Percentiles rank a stretch among this genome's conserved stretches.
These are phyloP conservation scores for Diaperis boleti DNA, from an alignment of 2,888 invertebrate genomes.

Conservation along the genomic window DNA sequence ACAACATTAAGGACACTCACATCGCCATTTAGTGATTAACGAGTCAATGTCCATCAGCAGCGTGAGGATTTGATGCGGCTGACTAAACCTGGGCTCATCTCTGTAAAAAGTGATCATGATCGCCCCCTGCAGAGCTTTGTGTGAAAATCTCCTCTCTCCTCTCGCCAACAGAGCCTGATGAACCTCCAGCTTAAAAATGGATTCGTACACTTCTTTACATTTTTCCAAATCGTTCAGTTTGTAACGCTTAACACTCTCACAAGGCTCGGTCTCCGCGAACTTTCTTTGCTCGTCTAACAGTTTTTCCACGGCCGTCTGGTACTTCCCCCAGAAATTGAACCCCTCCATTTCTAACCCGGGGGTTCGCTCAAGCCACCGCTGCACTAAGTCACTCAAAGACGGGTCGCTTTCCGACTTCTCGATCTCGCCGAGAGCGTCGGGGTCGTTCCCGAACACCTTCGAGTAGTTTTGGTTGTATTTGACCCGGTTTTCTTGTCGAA, in stretches of 20 bases:
- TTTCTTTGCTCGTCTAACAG: slow-evolving; percentile 79
- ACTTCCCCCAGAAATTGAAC: slow-evolving; percentile 96
- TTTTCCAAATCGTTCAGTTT: slow-evolving; percentile 82
- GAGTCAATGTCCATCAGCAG: slow-evolving; percentile 98
- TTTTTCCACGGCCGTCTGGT: slow-evolving; percentile 78
- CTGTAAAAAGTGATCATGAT: slow-evolving; percentile 98
- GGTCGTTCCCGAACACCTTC: slow-evolving; percentile 84
- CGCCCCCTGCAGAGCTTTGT: slow-evolving; percentile 94
- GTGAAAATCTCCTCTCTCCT: slow-evolving; percentile 90
- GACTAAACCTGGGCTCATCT: slow-evolving; percentile 97
- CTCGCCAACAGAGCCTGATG: slow-evolving; percentile 87
- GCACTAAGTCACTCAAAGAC: slow-evolving; percentile 86
- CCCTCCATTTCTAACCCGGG: slow-evolving; percentile 88
- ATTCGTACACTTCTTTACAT: slow-evolving; percentile 86
- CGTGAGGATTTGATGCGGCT: slow-evolving; percentile 95
- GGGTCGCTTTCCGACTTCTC: slow-evolving; percentile 84
- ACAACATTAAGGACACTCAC: slow-evolving; percentile 73
- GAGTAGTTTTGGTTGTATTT: slow-evolving; percentile 95
- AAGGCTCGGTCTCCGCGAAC: slow-evolving; percentile 69
- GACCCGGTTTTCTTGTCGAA: slow-evolving; percentile 86
- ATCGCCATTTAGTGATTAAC: slow-evolving; percentile 98
- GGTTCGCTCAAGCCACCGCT: slow-evolving; percentile 94
- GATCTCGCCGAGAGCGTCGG: slow-evolving; percentile 69
- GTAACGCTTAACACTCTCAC: slow-evolving; percentile 68
- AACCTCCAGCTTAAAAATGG: slow-evolving; percentile 86